phyloP scores from a whole-genome alignment of 2,888 invertebrate species.

The Meliscaeva auricollis region DNA sequence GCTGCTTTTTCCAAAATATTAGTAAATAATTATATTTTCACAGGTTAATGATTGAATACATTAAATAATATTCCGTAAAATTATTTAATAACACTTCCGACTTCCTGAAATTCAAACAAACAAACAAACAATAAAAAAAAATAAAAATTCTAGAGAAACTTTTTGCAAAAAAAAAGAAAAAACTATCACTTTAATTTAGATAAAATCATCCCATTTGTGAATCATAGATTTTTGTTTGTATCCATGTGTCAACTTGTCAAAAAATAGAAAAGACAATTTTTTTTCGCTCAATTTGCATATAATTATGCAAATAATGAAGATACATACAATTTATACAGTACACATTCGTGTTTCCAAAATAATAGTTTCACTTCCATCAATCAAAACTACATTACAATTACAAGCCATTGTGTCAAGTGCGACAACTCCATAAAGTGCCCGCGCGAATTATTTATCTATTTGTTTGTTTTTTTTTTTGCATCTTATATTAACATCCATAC shows the following conservation, averaged over 20 bases:
- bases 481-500: background rate
- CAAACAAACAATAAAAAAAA: no score
- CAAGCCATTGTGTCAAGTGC: background rate
- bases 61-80: no score
- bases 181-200: background rate
- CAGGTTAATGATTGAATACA: no score
- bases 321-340: no score
- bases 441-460: background rate
- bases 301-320: background rate
- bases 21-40: no score
- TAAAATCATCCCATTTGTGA: conserved; percentile 1
- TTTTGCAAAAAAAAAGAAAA: background rate
- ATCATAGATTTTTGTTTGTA: background rate
- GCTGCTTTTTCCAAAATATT: no score
- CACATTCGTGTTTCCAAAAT: background rate
- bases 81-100: background rate
- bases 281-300: conserved; percentile 22
- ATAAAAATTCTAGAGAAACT: background rate
- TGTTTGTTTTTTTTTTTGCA: background rate
- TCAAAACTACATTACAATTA: background rate
- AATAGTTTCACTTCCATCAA: conserved; percentile 26
- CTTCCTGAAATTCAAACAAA: background rate
- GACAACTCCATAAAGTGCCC: background rate
- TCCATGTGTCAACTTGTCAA: background rate
- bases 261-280: background rate